These are phyloP conservation scores for Coelopa frigida DNA, from an alignment of 1,140 invertebrate genomes.

Conservation along the genomic window DNA sequence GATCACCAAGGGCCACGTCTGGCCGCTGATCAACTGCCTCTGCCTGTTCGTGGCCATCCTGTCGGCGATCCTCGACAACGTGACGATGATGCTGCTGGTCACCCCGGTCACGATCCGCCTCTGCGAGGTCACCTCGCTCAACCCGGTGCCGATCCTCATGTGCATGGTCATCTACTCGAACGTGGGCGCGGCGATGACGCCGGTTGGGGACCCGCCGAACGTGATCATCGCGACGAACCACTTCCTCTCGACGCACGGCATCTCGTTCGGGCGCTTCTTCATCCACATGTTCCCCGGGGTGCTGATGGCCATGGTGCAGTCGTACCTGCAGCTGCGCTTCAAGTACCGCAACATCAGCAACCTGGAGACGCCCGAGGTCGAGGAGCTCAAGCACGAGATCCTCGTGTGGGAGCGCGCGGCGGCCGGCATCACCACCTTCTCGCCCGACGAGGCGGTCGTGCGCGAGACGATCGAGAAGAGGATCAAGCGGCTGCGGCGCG, in stretches of 20 bases:
- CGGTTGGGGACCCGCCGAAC: slow-evolving; percentile 79
- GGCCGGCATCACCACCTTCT: slow-evolving; percentile 8
- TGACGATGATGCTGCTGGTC: slow-evolving; percentile 75
- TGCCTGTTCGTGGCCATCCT: slow-evolving; percentile 69
- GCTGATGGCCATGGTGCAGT: slow-evolving; percentile 54
- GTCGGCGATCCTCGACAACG: slow-evolving; percentile 77
- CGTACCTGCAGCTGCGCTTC: slow-evolving; percentile 60
- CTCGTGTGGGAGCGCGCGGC: slow-evolving; percentile 14
- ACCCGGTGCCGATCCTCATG: slow-evolving; percentile 70
- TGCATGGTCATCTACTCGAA: slow-evolving; percentile 71
- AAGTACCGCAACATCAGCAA: slow-evolving; percentile 61
- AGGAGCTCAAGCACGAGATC: slow-evolving; percentile 10
- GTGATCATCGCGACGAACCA: slow-evolving; percentile 58
- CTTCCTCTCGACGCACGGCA: slow-evolving; percentile 43
- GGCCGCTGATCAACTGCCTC: slow-evolving; percentile 68
- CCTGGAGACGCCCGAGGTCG: slow-evolving; percentile 8
- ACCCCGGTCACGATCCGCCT: slow-evolving; percentile 76
- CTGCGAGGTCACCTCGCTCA: slow-evolving; percentile 76
- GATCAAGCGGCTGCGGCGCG: slow-evolving; percentile 1
- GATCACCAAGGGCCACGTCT: slow-evolving; percentile 67
- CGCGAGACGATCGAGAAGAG: slow-evolving; percentile 11
- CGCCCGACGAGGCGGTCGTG: slow-evolving; percentile 12
- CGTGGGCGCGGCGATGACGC: slow-evolving; percentile 73
- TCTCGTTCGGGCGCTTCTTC: slow-evolving; percentile 68
- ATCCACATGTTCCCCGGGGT: slow-evolving; percentile 68